Base-by-base conservation (phyloP, 2,888 invertebrate genomes). In the Phlogophora meticulosa region DNA sequence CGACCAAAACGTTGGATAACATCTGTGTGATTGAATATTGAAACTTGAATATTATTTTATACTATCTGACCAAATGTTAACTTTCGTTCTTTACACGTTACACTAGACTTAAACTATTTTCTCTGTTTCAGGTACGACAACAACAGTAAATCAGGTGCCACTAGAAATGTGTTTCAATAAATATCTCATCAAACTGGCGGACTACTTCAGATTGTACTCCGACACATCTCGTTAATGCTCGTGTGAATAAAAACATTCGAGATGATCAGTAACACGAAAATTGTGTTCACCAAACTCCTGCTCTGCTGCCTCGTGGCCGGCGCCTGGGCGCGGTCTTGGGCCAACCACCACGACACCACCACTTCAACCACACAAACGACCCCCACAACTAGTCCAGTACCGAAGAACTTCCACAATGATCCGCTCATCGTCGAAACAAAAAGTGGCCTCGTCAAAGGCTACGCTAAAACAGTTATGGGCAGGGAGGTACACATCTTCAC, bases 401-500 rank as follows among this genome's bases (percentile, higher is more conserved):
- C 95, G 62, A 95, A 94, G 84, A 95, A 95, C 80, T 93, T 96
- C 77, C 95, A 96, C 83, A 95, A 95, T 89, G 98, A 98, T 90
- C 97, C 98, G 0, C 95, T 98, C 72, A 97, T 98, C 61, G 98
- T 98, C 52, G 97, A 98, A 91, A 98, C 98, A 28, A 97, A 97
- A 79, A 97, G 97, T 85, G 98, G 98, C 1, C 96, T 97, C 70
- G 97, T 98, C 63, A 97, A 98, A 76, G 98, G 98, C 24, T 97
- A 97, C 84, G 97, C 98, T 20, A 97, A 97, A 87, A 97, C 97
- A 74, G 97, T 98, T 81, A 96, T 98, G 92, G 97, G 98, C 58
- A 97, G 98, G 61, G 97, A 99, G 91, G 98, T 98, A 36, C 98
- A 98, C 90, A 97, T 98, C 59, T 99, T 98, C 88, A 97, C 97